Conservation (phyloP, 2,113 vertebrate species). For the cattle (Bos taurus) region ARS-UCD2.0 NC_037352.1:3299501-3300000, state of each 20-base stretch:
- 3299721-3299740: background rate
- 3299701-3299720: slow-evolving; percentile 21
- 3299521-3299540: background rate
- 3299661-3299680: slow-evolving; percentile 5
- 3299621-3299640: background rate
- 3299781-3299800: slow-evolving; percentile 28
- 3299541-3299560: background rate
- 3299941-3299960: background rate
- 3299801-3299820: slow-evolving; percentile 46
- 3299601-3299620: background rate
- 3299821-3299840: slow-evolving; percentile 34
- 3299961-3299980: background rate
- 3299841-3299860: background rate
- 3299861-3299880: background rate
- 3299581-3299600: background rate
- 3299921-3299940: background rate
- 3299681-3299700: slow-evolving; percentile 24
- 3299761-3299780: background rate
- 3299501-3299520: background rate
- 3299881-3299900: background rate
- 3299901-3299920: background rate
- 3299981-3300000: background rate
- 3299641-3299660: background rate
- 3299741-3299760: background rate
- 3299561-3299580: background rate